Evolutionary conservation across 2,888 invertebrate species (phyloP).

Genomic region (Acleris cristana): DNA sequence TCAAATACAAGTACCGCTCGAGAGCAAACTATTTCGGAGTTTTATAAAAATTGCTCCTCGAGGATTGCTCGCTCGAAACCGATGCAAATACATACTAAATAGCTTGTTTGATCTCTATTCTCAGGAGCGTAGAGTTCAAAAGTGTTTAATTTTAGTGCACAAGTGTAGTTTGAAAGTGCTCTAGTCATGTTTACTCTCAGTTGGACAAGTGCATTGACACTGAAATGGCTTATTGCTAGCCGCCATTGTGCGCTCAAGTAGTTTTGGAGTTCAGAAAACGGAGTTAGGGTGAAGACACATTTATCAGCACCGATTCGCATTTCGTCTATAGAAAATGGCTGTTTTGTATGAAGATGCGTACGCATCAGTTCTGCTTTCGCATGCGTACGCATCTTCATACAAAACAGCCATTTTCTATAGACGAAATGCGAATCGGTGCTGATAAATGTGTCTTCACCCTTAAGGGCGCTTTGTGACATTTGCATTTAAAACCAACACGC

Average conservation of each 20-base stretch:
- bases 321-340: too few relatives aligned
- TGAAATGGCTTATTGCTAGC: constrained; percentile 33
- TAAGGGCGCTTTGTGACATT: constrained; percentile 27
- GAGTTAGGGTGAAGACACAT: too few relatives aligned
- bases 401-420: too few relatives aligned
- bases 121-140: constrained; percentile 6
- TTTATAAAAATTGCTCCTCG: constrained; percentile 27
- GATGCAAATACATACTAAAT: constrained; percentile 23
- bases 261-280: constrained; percentile 19
- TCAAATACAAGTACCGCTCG: constrained; percentile 1
- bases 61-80: constrained; percentile 18
- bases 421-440: too few relatives aligned
- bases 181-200: constrained; percentile 29
- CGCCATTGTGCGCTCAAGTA: constrained; percentile 13
- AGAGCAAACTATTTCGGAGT: constrained; percentile 13
- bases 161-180: constrained; percentile 30
- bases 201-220: constrained; percentile 38
- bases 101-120: constrained; percentile 7
- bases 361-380: too few relatives aligned
- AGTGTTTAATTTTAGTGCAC: constrained; percentile 6
- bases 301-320: too few relatives aligned
- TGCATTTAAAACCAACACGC: constrained; percentile 28
- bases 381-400: too few relatives aligned
- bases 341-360: too few relatives aligned
- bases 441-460: too few relatives aligned